Conservation (phyloP, 2,113 vertebrate species). For the Riparia riparia region DNA sequence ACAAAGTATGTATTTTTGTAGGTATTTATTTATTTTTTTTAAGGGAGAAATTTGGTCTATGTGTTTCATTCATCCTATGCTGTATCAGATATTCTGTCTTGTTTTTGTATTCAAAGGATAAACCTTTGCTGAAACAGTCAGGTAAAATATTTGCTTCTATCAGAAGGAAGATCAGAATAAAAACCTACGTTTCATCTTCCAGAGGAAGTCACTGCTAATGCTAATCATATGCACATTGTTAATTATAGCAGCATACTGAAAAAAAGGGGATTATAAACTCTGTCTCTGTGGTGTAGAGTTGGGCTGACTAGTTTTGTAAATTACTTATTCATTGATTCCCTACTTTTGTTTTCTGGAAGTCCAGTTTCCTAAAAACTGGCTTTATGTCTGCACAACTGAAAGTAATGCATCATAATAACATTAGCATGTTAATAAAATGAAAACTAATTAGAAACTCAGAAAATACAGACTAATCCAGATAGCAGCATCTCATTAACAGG, state of each 20-base stretch:
- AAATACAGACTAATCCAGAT: conserved; percentile 48
- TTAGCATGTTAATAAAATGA: conserved; percentile 57
- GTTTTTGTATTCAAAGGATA: conserved; percentile 28
- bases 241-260: conserved; percentile 68
- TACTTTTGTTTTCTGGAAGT: conserved; percentile 67
- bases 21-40: not conserved
- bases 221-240: conserved; percentile 52
- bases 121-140: not conserved
- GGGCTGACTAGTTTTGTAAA: conserved; percentile 50
- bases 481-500: conserved; percentile 33
- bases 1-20: not conserved
- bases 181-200: conserved; percentile 39
- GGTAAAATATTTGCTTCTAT: conserved; percentile 1
- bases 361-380: conserved; percentile 54
- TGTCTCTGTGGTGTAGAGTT: conserved; percentile 50
- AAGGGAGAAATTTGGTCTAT: not conserved
- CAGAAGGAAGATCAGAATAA: conserved; percentile 39
- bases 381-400: conserved; percentile 53
- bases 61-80: not conserved
- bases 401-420: conserved; percentile 61
- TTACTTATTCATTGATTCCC: conserved; percentile 70
- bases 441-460: conserved; percentile 64
- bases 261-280: conserved; percentile 63
- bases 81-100: not conserved
- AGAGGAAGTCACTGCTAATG: conserved; percentile 53